Conservation (phyloP, 2,888 invertebrate species). For the Mythimna loreyi region DNA sequence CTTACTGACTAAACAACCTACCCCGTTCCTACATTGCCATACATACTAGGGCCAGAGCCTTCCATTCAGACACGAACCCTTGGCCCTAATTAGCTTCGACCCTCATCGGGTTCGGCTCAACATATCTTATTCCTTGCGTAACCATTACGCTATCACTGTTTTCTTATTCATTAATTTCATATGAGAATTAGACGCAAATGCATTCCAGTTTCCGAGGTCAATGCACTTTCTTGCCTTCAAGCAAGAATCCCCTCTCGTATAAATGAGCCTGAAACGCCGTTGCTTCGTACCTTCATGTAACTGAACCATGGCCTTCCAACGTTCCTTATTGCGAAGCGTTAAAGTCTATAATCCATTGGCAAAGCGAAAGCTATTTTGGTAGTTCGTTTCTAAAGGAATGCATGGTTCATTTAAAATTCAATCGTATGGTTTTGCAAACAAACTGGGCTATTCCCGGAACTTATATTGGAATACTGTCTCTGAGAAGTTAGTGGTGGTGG, state of each 20-base stretch:
- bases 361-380: constrained; percentile 19
- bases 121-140: background rate
- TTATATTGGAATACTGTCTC: constrained; percentile 56
- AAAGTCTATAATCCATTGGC: constrained; percentile 27
- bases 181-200: background rate
- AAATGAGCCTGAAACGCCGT: constrained; percentile 9
- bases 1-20: no score
- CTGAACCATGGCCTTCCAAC: constrained; percentile 5
- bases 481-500: constrained; percentile 5
- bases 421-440: constrained; percentile 61
- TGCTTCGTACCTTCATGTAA: constrained; percentile 4
- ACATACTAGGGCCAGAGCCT: no score
- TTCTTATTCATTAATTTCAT: no score
- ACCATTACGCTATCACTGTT: no score
- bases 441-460: constrained; percentile 49
- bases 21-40: no score
- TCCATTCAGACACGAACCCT: no score
- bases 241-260: background rate
- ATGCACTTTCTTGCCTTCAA: background rate
- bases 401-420: constrained; percentile 68
- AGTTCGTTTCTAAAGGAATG: constrained; percentile 56
- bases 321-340: background rate
- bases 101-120: no score
- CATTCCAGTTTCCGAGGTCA: background rate
- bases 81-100: no score